A percentile compares a stretch with the other conserved stretches of the same genome.
Evolutionary conservation across 1,140 invertebrate genomes (phyloP).

Genomic region (Bicyclus anynana): DNA sequence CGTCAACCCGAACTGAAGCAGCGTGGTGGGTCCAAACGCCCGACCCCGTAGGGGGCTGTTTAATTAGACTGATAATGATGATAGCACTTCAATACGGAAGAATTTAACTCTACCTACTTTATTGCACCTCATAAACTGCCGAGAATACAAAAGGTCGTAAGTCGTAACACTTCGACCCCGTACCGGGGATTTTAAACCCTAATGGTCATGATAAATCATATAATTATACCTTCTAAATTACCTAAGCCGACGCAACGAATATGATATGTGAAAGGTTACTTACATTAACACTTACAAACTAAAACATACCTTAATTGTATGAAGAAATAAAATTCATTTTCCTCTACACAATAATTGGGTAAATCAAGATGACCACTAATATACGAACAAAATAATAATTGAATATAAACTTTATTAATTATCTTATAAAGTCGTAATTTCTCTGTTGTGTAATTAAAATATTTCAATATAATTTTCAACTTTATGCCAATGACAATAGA

Average conservation of each 20-base stretch:
- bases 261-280: slow-evolving; percentile 5
- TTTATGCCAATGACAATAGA: background rate
- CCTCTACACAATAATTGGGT: background rate
- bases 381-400: background rate
- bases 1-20: no score
- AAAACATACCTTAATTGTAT: background rate
- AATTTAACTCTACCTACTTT: background rate
- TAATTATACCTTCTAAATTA: background rate
- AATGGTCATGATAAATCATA: slow-evolving; percentile 1
- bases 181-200: background rate
- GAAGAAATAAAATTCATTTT: background rate
- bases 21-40: no score
- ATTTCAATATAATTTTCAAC: background rate
- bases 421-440: background rate
- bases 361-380: slow-evolving; percentile 1
- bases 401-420: slow-evolving; percentile 1
- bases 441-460: background rate
- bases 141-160: background rate
- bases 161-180: background rate
- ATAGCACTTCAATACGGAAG: background rate
- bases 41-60: no score
- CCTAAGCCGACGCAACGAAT: background rate
- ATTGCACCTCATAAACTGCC: background rate
- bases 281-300: background rate
- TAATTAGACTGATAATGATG: no score